A percentile compares a stretch with the other conserved stretches of the same genome.
Conservation (phyloP, 2,113 vertebrate species). For the Illadopsis cleaveri region DNA sequence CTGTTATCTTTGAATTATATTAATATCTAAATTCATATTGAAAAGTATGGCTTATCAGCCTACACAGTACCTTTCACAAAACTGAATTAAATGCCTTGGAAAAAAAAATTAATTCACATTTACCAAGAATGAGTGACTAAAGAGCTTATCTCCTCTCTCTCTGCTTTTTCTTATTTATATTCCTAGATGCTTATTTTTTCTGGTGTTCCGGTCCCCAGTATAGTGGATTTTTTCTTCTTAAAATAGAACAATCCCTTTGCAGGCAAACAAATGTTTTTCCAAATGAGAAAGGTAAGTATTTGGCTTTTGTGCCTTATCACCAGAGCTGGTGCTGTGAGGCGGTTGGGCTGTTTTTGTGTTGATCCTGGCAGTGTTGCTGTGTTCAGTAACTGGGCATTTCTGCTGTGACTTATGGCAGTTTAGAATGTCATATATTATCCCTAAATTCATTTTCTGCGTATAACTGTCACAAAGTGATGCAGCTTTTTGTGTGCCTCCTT, state of each 20-base stretch:
- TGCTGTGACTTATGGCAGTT: background rate
- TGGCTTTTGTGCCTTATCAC: background rate
- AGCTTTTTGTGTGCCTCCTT: background rate
- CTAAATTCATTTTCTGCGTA: background rate
- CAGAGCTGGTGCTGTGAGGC: background rate
- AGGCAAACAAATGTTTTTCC: background rate
- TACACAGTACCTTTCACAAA: background rate
- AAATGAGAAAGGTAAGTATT: background rate
- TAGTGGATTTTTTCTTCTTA: background rate
- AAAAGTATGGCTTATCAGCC: background rate
- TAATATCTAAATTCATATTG: background rate
- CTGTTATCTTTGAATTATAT: background rate
- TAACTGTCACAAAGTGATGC: fast-evolving
- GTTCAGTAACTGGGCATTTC: background rate
- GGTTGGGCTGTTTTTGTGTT: background rate
- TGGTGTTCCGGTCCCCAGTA: background rate
- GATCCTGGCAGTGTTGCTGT: background rate
- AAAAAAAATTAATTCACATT: background rate
- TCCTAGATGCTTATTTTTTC: background rate
- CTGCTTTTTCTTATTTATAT: background rate
- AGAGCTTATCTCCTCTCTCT: background rate
- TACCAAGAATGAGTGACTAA: background rate
- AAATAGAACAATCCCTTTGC: background rate
- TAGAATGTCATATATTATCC: background rate
- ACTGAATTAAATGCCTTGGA: background rate